Evolutionary conservation across 2,888 invertebrate genomes (phyloP).

Genomic region (Melolontha melolontha): DNA sequence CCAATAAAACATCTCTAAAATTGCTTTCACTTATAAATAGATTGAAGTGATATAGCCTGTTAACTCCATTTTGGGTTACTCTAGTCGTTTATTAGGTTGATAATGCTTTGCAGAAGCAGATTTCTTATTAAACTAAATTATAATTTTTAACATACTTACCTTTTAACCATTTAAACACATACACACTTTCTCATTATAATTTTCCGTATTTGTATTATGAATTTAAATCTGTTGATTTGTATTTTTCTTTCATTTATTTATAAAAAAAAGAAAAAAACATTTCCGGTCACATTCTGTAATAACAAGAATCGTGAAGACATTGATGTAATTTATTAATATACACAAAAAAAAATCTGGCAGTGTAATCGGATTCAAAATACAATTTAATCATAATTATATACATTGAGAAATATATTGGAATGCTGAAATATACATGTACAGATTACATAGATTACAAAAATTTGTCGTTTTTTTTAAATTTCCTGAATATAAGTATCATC

Average conservation of each 20-base stretch:
- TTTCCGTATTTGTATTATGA: too few species aligned
- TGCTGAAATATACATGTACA: constrained; percentile 62
- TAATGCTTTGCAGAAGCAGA: too few species aligned
- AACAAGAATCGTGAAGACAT: constrained; percentile 40
- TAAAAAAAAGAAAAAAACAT: not conserved
- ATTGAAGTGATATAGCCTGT: too few species aligned
- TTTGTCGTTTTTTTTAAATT: constrained; percentile 45
- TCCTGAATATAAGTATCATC: constrained; percentile 45
- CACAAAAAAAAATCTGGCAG: constrained; percentile 60
- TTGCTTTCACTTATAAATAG: too few species aligned
- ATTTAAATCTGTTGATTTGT: too few species aligned
- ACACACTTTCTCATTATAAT: too few species aligned
- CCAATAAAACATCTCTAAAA: too few species aligned
- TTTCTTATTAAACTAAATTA: too few species aligned
- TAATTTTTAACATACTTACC: too few species aligned
- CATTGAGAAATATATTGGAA: constrained; percentile 64
- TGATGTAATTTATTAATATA: constrained; percentile 61
- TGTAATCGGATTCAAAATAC: constrained; percentile 64
- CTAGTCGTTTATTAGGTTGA: too few species aligned
- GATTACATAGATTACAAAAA: constrained; percentile 60
- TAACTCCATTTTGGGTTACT: too few species aligned
- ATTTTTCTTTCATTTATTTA: not conserved
- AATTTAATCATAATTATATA: constrained; percentile 59
- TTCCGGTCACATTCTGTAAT: constrained; percentile 1
- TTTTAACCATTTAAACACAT: too few species aligned